Percentiles rank a stretch among this genome's conserved stretches.
These are phyloP conservation scores for Saccopteryx bilineata DNA, from an alignment of 2,113 vertebrate species.

Conservation along the genomic window DNA sequence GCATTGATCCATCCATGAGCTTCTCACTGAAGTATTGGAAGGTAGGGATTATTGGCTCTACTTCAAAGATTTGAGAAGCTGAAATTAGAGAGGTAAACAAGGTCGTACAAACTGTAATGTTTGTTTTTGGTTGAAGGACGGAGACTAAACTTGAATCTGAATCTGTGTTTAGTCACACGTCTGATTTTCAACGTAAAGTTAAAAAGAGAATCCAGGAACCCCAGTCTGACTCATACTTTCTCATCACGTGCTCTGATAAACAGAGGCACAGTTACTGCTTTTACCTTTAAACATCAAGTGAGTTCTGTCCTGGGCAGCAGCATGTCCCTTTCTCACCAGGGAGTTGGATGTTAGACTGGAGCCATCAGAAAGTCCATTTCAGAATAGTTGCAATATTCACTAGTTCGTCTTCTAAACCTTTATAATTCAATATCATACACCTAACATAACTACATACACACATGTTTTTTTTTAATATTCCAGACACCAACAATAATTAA, in stretches of 20 bases:
- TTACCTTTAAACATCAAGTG: neutral
- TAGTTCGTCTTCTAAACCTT: neutral
- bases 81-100: constrained; percentile 11
- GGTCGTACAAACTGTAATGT: neutral
- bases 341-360: neutral
- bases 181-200: neutral
- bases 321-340: neutral
- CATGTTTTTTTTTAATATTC: neutral
- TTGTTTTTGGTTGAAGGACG: neutral
- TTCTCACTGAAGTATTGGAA: neutral
- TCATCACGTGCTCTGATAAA: neutral
- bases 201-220: constrained; percentile 6
- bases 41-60: neutral
- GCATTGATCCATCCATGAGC: no score
- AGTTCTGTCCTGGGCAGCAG: neutral
- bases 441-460: neutral
- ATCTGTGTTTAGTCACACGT: neutral
- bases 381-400: neutral
- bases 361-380: neutral
- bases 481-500: neutral
- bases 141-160: neutral
- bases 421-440: neutral
- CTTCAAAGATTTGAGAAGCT: neutral
- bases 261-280: neutral
- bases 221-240: neutral